A percentile compares a stretch with the other conserved stretches of the same genome.
Evolutionary conservation across 2,888 invertebrate species (phyloP).

Genomic region (Marasmarcha lunaedactyla): DNA sequence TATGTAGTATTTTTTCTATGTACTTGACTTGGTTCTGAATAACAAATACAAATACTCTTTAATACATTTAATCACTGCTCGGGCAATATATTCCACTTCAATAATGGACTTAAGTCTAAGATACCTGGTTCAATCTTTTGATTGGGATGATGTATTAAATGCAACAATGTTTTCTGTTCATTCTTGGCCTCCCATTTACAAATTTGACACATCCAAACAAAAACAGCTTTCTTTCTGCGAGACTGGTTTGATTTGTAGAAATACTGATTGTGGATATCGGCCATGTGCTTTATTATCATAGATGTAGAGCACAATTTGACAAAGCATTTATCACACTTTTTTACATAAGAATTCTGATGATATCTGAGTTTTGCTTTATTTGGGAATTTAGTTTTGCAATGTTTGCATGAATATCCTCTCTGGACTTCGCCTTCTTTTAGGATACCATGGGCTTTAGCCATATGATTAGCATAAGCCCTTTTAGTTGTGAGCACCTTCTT

Average conservation of each 20-base stretch:
- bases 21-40: no score
- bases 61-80: no score
- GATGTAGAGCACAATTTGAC: not conserved
- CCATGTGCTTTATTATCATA: not conserved
- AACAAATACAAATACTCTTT: no score
- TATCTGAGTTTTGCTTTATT: not conserved
- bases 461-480: not conserved
- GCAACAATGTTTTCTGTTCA: slow-evolving; percentile 22
- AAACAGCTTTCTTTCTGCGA: not conserved
- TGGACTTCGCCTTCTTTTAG: not conserved
- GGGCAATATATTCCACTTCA: slow-evolving; percentile 4
- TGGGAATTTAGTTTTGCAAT: not conserved
- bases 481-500: not conserved
- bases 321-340: not conserved
- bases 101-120: slow-evolving; percentile 28
- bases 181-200: not conserved
- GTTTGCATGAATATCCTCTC: not conserved
- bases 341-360: not conserved
- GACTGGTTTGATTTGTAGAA: not conserved
- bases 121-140: slow-evolving; percentile 29
- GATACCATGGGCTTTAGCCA: not conserved
- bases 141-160: slow-evolving; percentile 49
- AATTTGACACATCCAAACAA: not conserved
- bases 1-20: no score
- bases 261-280: not conserved